A percentile compares a stretch with the other conserved stretches of the same genome.
phyloP scores from a whole-genome alignment of 2,797 vertebrate genomes.

The Dryobates pubescens region DNA sequence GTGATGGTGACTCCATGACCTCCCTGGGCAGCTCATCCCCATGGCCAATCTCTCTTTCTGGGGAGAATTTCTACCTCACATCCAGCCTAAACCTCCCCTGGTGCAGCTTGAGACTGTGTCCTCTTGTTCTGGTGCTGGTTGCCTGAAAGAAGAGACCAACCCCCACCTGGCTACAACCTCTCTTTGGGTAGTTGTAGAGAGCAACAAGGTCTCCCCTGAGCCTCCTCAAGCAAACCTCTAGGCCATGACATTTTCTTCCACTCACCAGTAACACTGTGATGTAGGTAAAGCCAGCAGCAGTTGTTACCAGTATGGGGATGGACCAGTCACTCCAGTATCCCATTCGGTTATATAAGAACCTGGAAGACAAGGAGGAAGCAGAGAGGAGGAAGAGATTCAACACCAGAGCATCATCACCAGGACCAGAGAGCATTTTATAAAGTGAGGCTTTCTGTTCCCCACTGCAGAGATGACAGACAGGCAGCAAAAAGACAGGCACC shows the following conservation, averaged over 20 bases:
- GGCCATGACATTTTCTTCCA: neutral
- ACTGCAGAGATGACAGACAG: rapidly evolving
- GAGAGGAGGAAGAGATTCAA: neutral
- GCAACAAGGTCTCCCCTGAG: too few species aligned
- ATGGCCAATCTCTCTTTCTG: too few species aligned
- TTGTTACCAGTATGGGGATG: constrained; percentile 87
- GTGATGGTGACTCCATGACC: too few species aligned
- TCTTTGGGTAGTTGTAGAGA: too few species aligned
- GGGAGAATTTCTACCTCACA: too few species aligned
- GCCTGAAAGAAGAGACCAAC: too few species aligned
- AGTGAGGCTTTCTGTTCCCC: neutral
- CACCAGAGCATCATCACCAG: neutral
- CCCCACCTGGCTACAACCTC: too few species aligned
- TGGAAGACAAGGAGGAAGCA: constrained; percentile 62
- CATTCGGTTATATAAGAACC: constrained; percentile 93
- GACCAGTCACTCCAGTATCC: constrained; percentile 96
- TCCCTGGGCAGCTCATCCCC: too few species aligned
- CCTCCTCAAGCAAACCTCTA: neutral
- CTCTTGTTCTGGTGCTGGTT: too few species aligned
- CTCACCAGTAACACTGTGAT: constrained; percentile 88
- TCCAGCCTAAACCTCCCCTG: too few species aligned
- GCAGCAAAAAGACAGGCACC: neutral
- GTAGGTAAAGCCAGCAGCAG: constrained; percentile 89
- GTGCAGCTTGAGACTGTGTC: too few species aligned
- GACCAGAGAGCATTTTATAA: neutral